Conservation (phyloP, 2,113 vertebrate genomes). For the Muscicapa adusta region DNA sequence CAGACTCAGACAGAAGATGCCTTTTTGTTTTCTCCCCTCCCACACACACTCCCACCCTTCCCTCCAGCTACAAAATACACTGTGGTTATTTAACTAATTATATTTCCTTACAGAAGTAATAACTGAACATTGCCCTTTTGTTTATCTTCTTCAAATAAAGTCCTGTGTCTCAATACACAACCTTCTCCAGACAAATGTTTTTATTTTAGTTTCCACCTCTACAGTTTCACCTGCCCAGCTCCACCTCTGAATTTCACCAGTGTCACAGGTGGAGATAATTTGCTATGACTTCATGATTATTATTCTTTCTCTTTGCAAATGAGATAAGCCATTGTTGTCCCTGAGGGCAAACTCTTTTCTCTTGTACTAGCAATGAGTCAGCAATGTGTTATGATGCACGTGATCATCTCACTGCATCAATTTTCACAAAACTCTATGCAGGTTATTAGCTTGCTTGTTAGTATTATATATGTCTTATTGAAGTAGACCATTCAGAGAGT, state of each 20-base stretch:
- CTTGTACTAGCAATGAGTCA: background rate
- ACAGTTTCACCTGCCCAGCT: background rate
- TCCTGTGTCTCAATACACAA: background rate
- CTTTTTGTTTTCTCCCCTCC: background rate
- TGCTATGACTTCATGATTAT: conserved; percentile 5
- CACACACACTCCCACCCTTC: background rate
- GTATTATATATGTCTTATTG: background rate
- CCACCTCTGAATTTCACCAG: background rate
- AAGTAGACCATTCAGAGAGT: background rate
- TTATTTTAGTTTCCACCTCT: background rate
- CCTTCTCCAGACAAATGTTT: background rate
- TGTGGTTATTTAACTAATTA: background rate
- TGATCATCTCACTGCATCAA: background rate
- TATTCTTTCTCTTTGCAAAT: background rate
- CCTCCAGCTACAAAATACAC: background rate
- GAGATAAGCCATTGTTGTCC: background rate
- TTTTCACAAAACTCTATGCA: background rate
- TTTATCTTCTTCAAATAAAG: background rate
- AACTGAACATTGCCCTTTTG: background rate
- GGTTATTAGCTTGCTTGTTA: background rate
- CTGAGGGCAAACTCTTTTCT: background rate
- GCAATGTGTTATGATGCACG: background rate
- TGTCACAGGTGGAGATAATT: background rate
- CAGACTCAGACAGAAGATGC: background rate
- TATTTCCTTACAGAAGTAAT: background rate